Conservation (phyloP, 2,888 invertebrate genomes). For the Boloria selene region DNA sequence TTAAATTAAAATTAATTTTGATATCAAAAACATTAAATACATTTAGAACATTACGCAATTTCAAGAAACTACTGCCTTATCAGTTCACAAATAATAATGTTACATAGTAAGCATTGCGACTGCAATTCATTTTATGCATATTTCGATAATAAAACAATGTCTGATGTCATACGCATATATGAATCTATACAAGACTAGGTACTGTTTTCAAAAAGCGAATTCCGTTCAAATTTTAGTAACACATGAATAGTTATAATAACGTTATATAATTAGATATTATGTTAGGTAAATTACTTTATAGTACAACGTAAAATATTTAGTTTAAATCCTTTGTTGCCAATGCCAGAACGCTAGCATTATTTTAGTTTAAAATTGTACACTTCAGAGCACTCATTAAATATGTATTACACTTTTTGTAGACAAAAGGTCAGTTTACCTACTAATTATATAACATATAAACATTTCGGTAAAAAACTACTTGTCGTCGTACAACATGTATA, state of each 20-base stretch:
- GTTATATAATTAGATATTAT: not conserved
- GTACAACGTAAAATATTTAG: too few relatives aligned
- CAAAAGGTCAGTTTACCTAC: conserved; percentile 16
- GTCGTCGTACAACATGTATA: conserved; percentile 5
- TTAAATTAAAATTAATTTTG: not conserved
- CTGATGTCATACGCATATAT: conserved; percentile 20
- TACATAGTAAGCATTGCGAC: conserved; percentile 23
- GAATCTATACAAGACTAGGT: conserved; percentile 24
- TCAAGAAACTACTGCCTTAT: conserved; percentile 17
- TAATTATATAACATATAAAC: conserved; percentile 5
- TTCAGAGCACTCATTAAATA: not conserved
- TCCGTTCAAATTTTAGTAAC: not conserved
- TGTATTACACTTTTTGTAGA: conserved; percentile 23
- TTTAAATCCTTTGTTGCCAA: conserved; percentile 8
- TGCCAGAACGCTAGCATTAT: not conserved
- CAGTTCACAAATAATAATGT: conserved; percentile 23
- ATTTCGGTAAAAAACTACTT: conserved; percentile 15
- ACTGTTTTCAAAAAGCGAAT: not conserved
- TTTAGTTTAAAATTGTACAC: conserved; percentile 15
- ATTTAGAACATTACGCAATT: conserved; percentile 6
- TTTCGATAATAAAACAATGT: conserved; percentile 22
- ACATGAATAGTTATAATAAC: not conserved
- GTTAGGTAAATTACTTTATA: too few relatives aligned
- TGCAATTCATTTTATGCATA: conserved; percentile 23
- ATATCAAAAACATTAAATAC: not conserved